Evolutionary conservation across 2,888 invertebrate species (phyloP), one percentile per base, ranked within the genome.

Genomic region (Dynastes maya): DNA sequence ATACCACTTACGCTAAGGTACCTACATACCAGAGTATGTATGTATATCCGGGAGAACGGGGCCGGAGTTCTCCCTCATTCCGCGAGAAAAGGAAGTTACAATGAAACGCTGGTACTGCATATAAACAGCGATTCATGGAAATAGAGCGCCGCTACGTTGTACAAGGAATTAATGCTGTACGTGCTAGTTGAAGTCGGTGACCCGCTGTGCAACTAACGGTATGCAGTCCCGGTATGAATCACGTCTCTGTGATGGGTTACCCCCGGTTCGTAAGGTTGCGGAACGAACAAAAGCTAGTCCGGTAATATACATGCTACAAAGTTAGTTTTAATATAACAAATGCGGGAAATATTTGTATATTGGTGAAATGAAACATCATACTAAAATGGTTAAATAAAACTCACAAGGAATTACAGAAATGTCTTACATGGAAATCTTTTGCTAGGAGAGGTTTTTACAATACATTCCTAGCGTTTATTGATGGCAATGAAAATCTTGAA

Each of bases 81-180:
- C 16, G 55, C 22, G 22, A 22, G 22, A 58, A 22, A 58, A 58
- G 55, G 55, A 58, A 58, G 55, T 58, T 58, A 16, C 22, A 27
- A 58, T 58, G 55, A 58, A 58, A 58, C n/a, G 55, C 22, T 22
- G 22, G n/a, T 16, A 16, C 55, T 58, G 55, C 16, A 27, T 58
- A 58, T 58, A 58, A 58, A 58, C 55, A 58, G 55, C 55, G n/a
- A 58, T 58, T 58, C 55, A 58, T 22, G 16, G 16, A 22, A 55
- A 58, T 58, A 2, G 27, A 58, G 55, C 45, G 45, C 2, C 45
- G 45, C 9, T 58, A 6, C 55, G 22, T 22, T 58, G 55, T 22
- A 58, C 22, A 58, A 58, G 55, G 22, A 58, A 22, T 58, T 58
- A 58, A 22, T 22, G 55, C 22, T 58, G 55, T 58, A 58, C 22